Conservation (phyloP, 2,113 vertebrate species). For the Desmodus rotundus region DNA sequence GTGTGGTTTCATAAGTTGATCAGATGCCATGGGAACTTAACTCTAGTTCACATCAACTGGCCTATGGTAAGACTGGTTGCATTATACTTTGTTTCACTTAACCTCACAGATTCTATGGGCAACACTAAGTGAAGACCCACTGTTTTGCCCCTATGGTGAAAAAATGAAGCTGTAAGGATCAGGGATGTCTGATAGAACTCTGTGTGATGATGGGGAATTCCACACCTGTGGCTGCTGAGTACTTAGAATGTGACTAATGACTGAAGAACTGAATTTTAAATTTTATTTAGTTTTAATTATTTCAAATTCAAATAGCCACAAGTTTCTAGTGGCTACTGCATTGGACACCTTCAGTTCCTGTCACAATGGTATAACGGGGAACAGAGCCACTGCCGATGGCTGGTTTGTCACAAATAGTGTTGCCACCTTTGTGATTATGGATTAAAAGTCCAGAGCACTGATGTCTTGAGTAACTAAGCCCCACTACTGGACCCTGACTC, state of each 20-base stretch:
- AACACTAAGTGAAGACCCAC: background rate
- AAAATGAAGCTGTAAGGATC: background rate
- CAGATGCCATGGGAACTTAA: background rate
- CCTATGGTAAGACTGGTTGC: background rate
- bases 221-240: background rate
- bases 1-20: background rate
- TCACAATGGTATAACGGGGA: background rate
- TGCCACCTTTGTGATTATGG: background rate
- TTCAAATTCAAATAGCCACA: background rate
- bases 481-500: background rate
- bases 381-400: too few relatives aligned
- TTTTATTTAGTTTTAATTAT: background rate
- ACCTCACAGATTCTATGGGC: background rate
- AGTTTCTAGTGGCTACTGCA: background rate
- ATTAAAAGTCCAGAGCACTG: background rate
- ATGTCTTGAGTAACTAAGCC: background rate
- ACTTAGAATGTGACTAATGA: background rate
- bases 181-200: background rate
- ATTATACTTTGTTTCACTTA: background rate
- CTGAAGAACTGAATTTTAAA: background rate
- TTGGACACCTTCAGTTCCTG: background rate
- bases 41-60: background rate
- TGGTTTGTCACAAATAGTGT: background rate
- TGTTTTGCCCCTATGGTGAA: background rate
- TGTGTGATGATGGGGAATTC: background rate